Conservation (phyloP, 2,797 vertebrate species). For the Pantherophis vulpinus region DNA sequence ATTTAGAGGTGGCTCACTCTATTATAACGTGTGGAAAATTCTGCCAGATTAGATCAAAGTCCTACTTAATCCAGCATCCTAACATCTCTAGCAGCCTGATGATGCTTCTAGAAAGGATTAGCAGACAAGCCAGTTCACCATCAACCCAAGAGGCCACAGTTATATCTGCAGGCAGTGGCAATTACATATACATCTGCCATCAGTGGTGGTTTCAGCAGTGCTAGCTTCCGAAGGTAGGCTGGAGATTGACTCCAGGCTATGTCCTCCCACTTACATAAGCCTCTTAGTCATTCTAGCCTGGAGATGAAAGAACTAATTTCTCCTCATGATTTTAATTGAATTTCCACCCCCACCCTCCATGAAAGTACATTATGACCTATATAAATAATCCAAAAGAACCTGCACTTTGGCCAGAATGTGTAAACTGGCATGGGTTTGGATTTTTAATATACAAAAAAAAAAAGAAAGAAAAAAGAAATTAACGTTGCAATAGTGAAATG, state of each 20-base stretch:
- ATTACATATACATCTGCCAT: not conserved
- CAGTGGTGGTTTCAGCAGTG: not conserved
- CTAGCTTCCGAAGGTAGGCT: not conserved
- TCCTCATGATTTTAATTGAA: not conserved
- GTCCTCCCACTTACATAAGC: not conserved
- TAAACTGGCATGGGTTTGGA: not conserved
- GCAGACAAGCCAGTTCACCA: not conserved
- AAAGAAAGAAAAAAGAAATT: not conserved
- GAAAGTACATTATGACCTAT: not conserved
- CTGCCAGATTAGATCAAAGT: not conserved
- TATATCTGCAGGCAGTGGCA: not conserved
- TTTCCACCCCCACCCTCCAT: no score
- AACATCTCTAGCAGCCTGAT: not conserved
- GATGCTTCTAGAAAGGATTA: not conserved
- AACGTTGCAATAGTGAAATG: not conserved
- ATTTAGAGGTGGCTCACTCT: not conserved
- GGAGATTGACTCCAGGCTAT: not conserved
- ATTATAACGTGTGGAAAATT: not conserved
- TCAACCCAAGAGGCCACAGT: not conserved
- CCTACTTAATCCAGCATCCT: not conserved
- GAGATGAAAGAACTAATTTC: not conserved
- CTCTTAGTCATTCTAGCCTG: not conserved
- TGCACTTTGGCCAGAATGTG: not conserved
- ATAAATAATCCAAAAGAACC: not conserved
- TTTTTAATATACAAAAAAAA: not conserved